These are phyloP conservation scores for Protosalanx chinensis DNA, from an alignment of 2,797 vertebrate genomes.

Conservation along the genomic window DNA sequence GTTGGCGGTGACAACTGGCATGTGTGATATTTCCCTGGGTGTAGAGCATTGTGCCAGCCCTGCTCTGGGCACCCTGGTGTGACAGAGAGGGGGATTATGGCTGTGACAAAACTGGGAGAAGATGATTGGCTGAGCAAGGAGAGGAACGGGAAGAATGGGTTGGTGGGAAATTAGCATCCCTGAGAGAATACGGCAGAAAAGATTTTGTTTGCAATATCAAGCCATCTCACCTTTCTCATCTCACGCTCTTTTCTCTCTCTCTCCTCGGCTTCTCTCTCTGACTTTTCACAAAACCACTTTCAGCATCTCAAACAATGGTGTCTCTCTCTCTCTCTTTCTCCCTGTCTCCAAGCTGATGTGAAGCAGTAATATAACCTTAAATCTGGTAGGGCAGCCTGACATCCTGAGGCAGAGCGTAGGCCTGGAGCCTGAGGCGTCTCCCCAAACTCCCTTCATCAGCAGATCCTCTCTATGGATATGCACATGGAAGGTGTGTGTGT, in stretches of 20 bases:
- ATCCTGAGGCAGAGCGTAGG: not conserved
- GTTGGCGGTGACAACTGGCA: conserved; percentile 17
- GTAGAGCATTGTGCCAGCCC: conserved; percentile 1
- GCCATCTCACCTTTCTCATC: not conserved
- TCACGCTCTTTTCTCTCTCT: not conserved
- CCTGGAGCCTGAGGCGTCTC: not conserved
- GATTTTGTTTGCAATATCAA: not conserved
- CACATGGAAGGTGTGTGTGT: not conserved
- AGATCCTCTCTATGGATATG: not conserved
- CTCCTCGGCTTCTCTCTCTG: conserved; percentile 10
- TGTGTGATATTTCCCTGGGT: conserved; percentile 7
- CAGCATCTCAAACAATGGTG: conserved; percentile 49
- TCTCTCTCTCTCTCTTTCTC: conserved; percentile 18
- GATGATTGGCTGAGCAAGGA: conserved; percentile 2
- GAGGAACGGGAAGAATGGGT: not conserved
- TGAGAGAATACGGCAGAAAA: not conserved
- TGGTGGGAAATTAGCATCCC: not conserved
- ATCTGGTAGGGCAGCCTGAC: not conserved
- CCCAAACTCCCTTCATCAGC: too few relatives aligned
- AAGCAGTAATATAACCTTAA: not conserved
- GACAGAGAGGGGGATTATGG: conserved; percentile 9
- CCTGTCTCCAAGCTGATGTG: not conserved
- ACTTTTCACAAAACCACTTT: conserved; percentile 39
- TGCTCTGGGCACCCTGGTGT: not conserved
- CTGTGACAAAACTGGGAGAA: not conserved